Percentiles rank a stretch among this genome's conserved stretches.
Conservation (phyloP, 2,888 invertebrate species). For the Archips crataeganus region DNA sequence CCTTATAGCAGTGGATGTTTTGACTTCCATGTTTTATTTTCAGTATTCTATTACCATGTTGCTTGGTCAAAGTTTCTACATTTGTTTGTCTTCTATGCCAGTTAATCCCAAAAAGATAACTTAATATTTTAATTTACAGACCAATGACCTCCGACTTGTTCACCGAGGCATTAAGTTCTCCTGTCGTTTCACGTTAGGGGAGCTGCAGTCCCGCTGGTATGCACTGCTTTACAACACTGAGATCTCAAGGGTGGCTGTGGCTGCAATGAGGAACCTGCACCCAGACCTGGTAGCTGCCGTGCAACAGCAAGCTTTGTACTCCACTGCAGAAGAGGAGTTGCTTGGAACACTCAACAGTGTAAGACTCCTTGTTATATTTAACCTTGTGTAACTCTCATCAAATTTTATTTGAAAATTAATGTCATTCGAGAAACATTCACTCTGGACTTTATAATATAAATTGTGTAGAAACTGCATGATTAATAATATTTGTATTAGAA, state of each 20-base stretch:
- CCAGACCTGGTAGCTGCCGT: conserved; percentile 95
- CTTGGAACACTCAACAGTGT: conserved; percentile 92
- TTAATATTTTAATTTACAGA: conserved; percentile 69
- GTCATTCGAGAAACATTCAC: no score
- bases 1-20: no score
- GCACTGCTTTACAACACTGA: conserved; percentile 97
- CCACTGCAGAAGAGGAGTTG: conserved; percentile 94
- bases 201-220: conserved; percentile 98
- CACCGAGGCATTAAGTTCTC: conserved; percentile 98
- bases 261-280: conserved; percentile 97
- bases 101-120: no score
- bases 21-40: no score
- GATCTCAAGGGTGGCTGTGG: conserved; percentile 95
- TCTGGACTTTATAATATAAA: no score
- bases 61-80: no score
- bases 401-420: no score
- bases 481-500: no score
- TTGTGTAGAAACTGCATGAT: no score
- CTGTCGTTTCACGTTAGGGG: conserved; percentile 96
- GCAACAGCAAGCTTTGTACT: conserved; percentile 95
- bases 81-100: no score
- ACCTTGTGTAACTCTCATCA: no score
- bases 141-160: conserved; percentile 92
- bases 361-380: conserved; percentile 46
- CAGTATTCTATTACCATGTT: no score